Conservation (phyloP, 2,888 invertebrate species). For the Alsophila aescularia region DNA sequence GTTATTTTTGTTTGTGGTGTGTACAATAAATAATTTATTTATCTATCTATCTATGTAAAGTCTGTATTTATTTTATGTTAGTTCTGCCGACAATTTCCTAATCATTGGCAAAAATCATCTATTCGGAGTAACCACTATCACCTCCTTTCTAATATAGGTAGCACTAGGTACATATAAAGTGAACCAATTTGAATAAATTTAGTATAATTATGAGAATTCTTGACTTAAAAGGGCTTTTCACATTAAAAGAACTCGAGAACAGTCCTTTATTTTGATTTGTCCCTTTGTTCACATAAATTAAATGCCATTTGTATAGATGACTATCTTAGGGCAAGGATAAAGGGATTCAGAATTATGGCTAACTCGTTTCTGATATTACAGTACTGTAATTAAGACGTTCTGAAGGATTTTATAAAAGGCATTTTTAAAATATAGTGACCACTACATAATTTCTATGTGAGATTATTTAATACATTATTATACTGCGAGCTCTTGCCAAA, state of each 20-base stretch:
- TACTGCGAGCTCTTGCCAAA: no score
- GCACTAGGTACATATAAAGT: conserved; percentile 31
- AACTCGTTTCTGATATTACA: not conserved
- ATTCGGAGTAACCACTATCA: not conserved
- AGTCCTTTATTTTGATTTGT: conserved; percentile 69
- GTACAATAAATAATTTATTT: no score
- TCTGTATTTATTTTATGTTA: no score
- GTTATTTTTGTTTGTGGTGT: no score
- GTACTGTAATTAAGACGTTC: not conserved
- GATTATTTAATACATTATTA: no score
- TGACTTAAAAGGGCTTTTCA: conserved; percentile 50
- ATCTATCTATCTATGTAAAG: no score
- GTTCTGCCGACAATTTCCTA: not conserved
- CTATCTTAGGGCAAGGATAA: conserved; percentile 52
- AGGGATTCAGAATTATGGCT: conserved; percentile 25
- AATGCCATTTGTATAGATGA: conserved; percentile 65
- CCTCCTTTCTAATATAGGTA: not conserved
- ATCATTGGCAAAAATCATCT: not conserved
- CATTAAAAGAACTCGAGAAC: conserved; percentile 60
- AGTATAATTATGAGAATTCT: conserved; percentile 32
- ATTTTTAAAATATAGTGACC: no score
- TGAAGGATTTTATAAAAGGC: not conserved
- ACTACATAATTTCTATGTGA: no score
- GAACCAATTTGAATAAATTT: conserved; percentile 36
- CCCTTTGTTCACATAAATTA: conserved; percentile 66